These are phyloP conservation scores for Pseudonaja textilis DNA, from an alignment of 2,113 vertebrate species.

Conservation along the genomic window DNA sequence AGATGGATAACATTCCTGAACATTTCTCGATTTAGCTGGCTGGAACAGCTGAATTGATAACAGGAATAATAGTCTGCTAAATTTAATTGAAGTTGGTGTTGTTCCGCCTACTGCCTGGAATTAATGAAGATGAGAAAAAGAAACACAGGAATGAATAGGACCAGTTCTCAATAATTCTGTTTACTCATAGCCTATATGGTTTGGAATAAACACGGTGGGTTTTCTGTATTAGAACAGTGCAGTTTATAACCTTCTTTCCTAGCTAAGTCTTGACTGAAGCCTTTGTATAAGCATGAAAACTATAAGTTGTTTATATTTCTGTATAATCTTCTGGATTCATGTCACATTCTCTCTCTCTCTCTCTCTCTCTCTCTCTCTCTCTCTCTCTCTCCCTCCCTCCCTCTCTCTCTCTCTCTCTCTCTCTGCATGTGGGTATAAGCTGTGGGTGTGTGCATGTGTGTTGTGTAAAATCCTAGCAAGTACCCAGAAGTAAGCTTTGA, in stretches of 20 bases:
- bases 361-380: too few species aligned
- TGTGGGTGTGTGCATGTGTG: neutral
- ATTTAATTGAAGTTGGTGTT: neutral
- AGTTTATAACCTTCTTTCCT: slow-evolving; percentile 36
- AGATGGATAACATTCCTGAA: neutral
- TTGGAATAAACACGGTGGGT: slow-evolving; percentile 39
- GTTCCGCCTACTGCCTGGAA: neutral
- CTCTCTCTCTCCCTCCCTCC: too few species aligned
- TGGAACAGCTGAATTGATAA: neutral
- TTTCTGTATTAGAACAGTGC: slow-evolving; percentile 47
- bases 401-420: too few species aligned
- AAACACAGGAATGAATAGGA: slow-evolving; percentile 35
- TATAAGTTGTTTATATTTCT: neutral
- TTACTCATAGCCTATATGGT: slow-evolving; percentile 45
- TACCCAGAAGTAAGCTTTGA: slow-evolving; percentile 30
- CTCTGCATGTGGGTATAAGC: neutral
- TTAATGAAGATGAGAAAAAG: slow-evolving; percentile 47
- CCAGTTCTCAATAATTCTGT: slow-evolving; percentile 12
- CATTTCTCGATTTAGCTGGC: neutral
- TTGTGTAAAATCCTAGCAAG: slow-evolving; percentile 1
- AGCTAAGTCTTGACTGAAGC: slow-evolving; percentile 35
- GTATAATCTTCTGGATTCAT: neutral
- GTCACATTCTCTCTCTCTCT: neutral
- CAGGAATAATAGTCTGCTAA: slow-evolving; percentile 13
- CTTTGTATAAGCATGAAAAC: slow-evolving; percentile 18